These are phyloP conservation scores for Xenopus petersii DNA, from an alignment of 2,797 vertebrate genomes.

Conservation along the genomic window DNA sequence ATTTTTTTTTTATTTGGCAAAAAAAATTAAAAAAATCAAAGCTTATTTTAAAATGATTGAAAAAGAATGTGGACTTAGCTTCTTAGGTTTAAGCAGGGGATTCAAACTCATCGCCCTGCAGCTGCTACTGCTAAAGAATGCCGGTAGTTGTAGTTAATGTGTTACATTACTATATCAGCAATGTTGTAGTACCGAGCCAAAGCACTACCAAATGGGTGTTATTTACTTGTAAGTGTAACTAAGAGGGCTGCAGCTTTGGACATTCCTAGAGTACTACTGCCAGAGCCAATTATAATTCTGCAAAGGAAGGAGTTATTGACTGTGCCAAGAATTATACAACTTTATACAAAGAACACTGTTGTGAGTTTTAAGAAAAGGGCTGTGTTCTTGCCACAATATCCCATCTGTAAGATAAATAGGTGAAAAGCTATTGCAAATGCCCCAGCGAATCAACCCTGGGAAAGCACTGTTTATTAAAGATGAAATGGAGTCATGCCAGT, in stretches of 20 bases:
- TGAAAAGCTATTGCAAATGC: not conserved
- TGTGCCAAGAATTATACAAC: not conserved
- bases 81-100: too few species aligned
- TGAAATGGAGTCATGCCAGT: slow-evolving; percentile 9
- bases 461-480: slow-evolving; percentile 17
- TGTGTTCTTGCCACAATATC: not conserved
- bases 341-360: slow-evolving; percentile 7
- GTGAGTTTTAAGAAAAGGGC: slow-evolving; percentile 20
- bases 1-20: too few species aligned
- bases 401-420: not conserved
- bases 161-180: too few species aligned
- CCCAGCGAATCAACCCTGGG: not conserved
- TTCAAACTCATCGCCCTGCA: too few species aligned
- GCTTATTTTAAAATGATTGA: too few species aligned
- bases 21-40: too few species aligned
- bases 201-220: not conserved
- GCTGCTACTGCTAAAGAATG: too few species aligned
- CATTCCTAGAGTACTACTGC: slow-evolving; percentile 24
- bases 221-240: not conserved
- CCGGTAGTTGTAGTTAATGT: too few species aligned
- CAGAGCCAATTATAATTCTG: slow-evolving; percentile 15
- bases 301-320: not conserved
- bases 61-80: too few species aligned
- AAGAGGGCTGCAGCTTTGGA: slow-evolving; percentile 2
- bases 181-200: too few species aligned